phyloP scores from a whole-genome alignment of 2,113 vertebrate species.

The Brevimyrus niger region DNA sequence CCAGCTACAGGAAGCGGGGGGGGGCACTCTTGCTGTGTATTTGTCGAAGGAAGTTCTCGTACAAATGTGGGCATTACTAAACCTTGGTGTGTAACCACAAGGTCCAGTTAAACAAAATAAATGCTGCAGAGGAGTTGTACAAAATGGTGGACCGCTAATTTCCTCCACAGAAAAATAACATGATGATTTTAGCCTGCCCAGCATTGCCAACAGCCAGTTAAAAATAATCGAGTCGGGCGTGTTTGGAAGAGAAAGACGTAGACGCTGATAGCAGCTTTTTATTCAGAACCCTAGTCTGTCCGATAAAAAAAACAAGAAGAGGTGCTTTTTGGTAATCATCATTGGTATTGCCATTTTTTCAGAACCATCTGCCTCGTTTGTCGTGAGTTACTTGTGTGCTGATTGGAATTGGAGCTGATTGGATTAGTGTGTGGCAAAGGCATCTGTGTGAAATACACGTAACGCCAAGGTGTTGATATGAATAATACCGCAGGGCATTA shows the following conservation, averaged over 20 bases:
- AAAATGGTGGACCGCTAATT: conserved; percentile 37
- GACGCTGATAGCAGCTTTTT: conserved; percentile 19
- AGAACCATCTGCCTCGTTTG: conserved; percentile 48
- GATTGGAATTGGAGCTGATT: conserved; percentile 23
- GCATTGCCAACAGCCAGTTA: conserved; percentile 32
- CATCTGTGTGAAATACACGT: conserved; percentile 20
- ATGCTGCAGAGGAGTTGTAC: conserved; percentile 22
- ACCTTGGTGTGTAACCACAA: conserved; percentile 42
- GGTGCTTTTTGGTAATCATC: conserved; percentile 28
- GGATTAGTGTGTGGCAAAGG: background rate
- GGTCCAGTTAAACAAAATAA: conserved; percentile 46
- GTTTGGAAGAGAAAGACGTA: conserved; percentile 35
- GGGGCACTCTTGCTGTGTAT: conserved; percentile 40
- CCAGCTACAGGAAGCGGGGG: conserved; percentile 32
- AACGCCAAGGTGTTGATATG: background rate
- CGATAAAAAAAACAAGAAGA: conserved; percentile 27
- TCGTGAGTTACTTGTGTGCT: conserved; percentile 34
- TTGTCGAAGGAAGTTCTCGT: conserved; percentile 44
- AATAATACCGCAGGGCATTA: background rate
- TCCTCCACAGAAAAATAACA: conserved; percentile 29
- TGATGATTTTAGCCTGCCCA: conserved; percentile 38
- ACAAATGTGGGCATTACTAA: conserved; percentile 40
- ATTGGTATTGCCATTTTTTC: conserved; percentile 33
- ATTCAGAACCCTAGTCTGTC: conserved; percentile 16
- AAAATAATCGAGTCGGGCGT: conserved; percentile 40